Evolutionary conservation across 2,888 invertebrate species (phyloP), one percentile per base, ranked within the genome.

Genomic region (Amaurobius ferox): DNA sequence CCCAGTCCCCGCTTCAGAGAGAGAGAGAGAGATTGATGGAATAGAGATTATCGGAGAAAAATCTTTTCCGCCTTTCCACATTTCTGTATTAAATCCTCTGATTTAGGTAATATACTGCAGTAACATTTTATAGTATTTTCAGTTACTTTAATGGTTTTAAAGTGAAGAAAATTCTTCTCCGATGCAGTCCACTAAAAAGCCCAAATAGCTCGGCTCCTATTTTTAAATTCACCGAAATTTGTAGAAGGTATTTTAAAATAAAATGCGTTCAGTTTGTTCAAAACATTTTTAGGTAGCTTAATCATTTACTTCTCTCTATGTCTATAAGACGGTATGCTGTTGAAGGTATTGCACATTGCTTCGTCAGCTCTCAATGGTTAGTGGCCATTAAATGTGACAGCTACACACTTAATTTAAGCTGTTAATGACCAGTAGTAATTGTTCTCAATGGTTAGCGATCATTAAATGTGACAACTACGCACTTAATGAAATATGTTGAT

Each of bases 41-140:
- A 55, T 23, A 11, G 55, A 55, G 55, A 55, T 55, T 55, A 55
- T 23, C 23, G 23, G 19, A 16, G 23, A 55, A 55, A 55, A 55
- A 55, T 55, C 55, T 55, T 55, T n/a, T 55, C 55, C 23, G 19
- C 55, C 55, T 55, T 55, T 55, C 55, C 23, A 55, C 23, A 55
- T 55, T 55, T 55, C 23, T 55, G 55, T 55, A 55, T 55, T 55
- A 55, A 55, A 55, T 55, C 55, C 23, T 23, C 55, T 55, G 55
- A 55, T 55, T 55, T 55, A 55, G 55, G 55, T 55, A 55, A 55
- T 55, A 55, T 55, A 55, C 55, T 55, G 19, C 55, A 55, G 23
- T 55, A 55, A 55, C 19, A 23, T 55, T 55, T 55, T 23, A 55
- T 55, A 55, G 55, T 55, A 55, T 55, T 55, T 55, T 23, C 55